Base-by-base conservation (phyloP, 2,888 invertebrate genomes). In the Agrenia bidenticulata region DNA sequence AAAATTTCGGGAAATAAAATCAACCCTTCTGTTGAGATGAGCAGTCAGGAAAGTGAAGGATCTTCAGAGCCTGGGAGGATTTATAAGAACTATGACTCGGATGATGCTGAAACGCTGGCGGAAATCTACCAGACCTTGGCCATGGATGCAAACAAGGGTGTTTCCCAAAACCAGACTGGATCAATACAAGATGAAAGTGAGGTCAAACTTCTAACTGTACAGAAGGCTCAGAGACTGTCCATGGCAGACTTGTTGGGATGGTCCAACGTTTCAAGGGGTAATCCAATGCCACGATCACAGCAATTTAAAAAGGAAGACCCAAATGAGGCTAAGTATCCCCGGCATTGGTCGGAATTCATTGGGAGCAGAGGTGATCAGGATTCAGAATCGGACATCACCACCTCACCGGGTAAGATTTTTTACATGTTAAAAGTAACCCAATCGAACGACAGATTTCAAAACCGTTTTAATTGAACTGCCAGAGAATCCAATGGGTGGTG, bases 91-190 rank as follows among this genome's bases (percentile, higher is more conserved):
- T 58, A 64, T 23, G 57, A 42, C 5, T 64, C 61, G 9, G 69
- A 70, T 5, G 69, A 70, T 45, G 64, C 59, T n/a, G 70, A 56
- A n/a, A 67, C 67, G 0, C 24, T 70, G n/a, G 67, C 67, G 27
- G 67, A 70, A 17, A 21, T 63, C 7, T 70, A 67, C 11, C 67
- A 67, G 19, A 39, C 32, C 15, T 53, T 45, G 11, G 63, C 58
- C 15, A 24, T 23, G n/a, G n/a, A 27, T 23, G 1, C 21, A 5
- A 5, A 23, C 21, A 1, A 11, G 11, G 32, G 11, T 11, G 32
- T 11, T 45, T n/a, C 45, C 5, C 5, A 45, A n/a, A 45, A 17
- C 45, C 45, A n/a, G 9, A 9, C n/a, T 4, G 45, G 4, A 13
- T 9, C 5, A 23, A 51, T 51, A 51, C 9, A 24, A 21, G 15